Conservation (phyloP, 1,140 invertebrate species). For the Sycophaga agraensis region DNA sequence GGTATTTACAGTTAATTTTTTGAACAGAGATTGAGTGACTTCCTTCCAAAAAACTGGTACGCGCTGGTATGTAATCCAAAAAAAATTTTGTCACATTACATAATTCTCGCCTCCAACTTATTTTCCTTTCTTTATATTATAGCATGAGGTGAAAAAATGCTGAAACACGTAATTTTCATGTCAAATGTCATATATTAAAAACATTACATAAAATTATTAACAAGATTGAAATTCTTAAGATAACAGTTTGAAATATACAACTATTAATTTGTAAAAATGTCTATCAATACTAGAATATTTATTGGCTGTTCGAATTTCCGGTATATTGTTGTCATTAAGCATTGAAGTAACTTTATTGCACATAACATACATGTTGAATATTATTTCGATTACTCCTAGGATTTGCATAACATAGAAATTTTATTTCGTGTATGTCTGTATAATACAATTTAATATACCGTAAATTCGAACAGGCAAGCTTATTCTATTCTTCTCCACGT, state of each 20-base stretch:
- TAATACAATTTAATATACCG: conserved; percentile 45
- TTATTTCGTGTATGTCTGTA: conserved; percentile 36
- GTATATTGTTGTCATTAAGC: conserved; percentile 5
- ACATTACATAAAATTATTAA: conserved; percentile 30
- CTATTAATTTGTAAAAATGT: conserved; percentile 10
- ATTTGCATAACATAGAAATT: conserved; percentile 46
- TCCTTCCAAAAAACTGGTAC: conserved; percentile 9
- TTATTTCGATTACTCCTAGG: background rate
- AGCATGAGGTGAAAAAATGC: conserved; percentile 52
- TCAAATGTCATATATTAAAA: conserved; percentile 39
- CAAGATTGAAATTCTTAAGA: conserved; percentile 15
- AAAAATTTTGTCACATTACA: conserved; percentile 38
- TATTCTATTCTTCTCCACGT: conserved; percentile 48
- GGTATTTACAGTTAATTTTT: conserved; percentile 4
- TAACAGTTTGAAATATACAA: conserved; percentile 28
- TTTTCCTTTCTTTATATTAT: conserved; percentile 40
- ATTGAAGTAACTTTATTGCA: background rate
- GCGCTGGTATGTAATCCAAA: conserved; percentile 33
- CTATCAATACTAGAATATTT: conserved; percentile 21
- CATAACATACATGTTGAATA: background rate
- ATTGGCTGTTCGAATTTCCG: conserved; percentile 36
- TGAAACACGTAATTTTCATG: conserved; percentile 47
- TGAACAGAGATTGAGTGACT: conserved; percentile 1
- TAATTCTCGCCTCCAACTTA: conserved; percentile 49
- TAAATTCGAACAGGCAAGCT: conserved; percentile 45